Base-by-base conservation (phyloP, 2,797 vertebrate genomes). In the Protosalanx chinensis region DNA sequence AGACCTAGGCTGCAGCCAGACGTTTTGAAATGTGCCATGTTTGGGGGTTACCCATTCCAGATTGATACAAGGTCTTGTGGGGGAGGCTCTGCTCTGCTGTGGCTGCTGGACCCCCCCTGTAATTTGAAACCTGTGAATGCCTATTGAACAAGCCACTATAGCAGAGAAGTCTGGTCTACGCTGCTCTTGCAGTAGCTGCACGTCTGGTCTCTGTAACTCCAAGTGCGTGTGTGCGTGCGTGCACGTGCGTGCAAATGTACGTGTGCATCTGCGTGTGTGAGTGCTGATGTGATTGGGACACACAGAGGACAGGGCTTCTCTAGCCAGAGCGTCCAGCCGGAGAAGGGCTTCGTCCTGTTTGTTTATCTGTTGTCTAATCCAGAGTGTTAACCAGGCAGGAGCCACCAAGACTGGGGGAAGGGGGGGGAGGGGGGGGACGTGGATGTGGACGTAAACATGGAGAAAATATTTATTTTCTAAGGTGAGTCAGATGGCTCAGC, bases 361-460 rank as follows among this genome's bases (percentile, higher is more conserved):
- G 80, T 88, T 86, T 87, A 85, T 88, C 85, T 72, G 76, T 80
- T 84, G 84, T 89, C 84, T 88, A 84, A 84, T 87, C 80, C 64
- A 15, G 81, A 46, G 78, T 78, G 86, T 87, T 85, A 82, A 87
- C 84, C 84, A 85, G 85, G 87, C 51, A 56, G 51, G 51, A 89
- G 86, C 84, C 85, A 86, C 86, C 83, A 84, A 3, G 76, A 82
- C 80, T 82, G 82, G 51, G 16, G 12, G 60, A 32, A 35, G 33
- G 6, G 87, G 88, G 88, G 84, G 86, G 81, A 57, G 20, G 59
- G 67, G 75, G 29, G 81, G 86, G 87, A 84, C 85, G 23, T 27
- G 59, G 84, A 83, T 87, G 86, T 85, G 83, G 85, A 87, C 83
- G 84, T 78, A 81, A 84, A 46, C 41, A 46, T 81, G 82, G 62